Conservation (phyloP, 2,797 vertebrate species). For the Urocyon cinereoargenteus region DNA sequence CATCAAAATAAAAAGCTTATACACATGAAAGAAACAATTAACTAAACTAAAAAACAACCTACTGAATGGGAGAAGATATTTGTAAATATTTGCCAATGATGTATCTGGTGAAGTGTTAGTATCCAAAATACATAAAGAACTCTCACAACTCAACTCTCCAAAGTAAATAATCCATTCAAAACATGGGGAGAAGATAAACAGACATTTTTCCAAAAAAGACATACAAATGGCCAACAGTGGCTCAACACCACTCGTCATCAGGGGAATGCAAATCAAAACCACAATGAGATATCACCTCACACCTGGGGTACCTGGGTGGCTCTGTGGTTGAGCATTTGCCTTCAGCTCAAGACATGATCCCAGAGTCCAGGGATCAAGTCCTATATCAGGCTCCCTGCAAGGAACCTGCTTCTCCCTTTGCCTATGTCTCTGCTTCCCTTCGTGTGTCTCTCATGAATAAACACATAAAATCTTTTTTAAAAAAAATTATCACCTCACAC, state of each 20-base stretch:
- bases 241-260: background rate
- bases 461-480: too few species aligned
- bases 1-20: background rate
- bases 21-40: background rate
- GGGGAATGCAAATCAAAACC: background rate
- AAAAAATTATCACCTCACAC: background rate
- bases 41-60: background rate
- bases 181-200: background rate
- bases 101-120: background rate
- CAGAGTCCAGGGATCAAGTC: too few species aligned
- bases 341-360: too few species aligned
- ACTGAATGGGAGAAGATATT: background rate
- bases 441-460: too few species aligned
- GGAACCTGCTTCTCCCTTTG: too few species aligned
- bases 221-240: background rate
- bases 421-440: too few species aligned
- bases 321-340: too few species aligned
- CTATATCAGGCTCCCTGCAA: too few species aligned
- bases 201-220: background rate
- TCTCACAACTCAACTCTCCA: background rate
- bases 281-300: background rate
- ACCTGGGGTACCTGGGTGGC: too few species aligned
- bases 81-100: background rate
- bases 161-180: background rate
- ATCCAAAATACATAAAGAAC: background rate